Evolutionary conservation across 2,888 invertebrate species (phyloP), one percentile per base, ranked within the genome.

Genomic region (Agriotes lineatus): DNA sequence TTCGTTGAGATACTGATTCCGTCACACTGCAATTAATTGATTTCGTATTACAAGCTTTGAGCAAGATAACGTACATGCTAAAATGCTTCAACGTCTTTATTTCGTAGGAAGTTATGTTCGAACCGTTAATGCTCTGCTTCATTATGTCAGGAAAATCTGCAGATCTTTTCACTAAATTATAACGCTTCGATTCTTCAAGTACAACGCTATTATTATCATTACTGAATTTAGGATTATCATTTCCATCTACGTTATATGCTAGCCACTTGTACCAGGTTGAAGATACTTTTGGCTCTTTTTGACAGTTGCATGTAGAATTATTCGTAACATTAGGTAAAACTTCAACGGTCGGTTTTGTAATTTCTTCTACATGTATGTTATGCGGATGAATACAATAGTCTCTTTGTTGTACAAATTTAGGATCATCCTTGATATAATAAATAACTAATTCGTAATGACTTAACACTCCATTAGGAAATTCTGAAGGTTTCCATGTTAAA

Each of bases 401-500:
- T 56, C 88, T 82, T 12, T 82, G 76, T 72, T 88, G 86, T 18
- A 88, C 81, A 42, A 70, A 65, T 10, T 59, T 44, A 0, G 54
- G 45, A 12, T 76, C 71, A 18, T 78, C 77, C 9, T 60, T 57
- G 56, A 84, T 75, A 44, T 82, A 76, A 37, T 82, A 82, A 0
- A 82, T 76, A 1, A 81, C 81, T 0, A 88, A 70, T 2, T 77
- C 20, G 72, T 83, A 86, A 44, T 82, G 79, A 0, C 78, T 77
- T 4, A 86, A 75, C 0, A 76, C 60, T 7, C 85, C 85, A 64
- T 80, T 80, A 10, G 76, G 75, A 1, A 73, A 72, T 9, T 79
- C 75, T 0, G 92, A 92, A 0, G 87, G 85, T 20, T 85, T 79
- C 91, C 94, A 92, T 0, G 81, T 83, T 0, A 93, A 79, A 2